Conservation (phyloP, 2,888 invertebrate genomes). For the Drosophila nr. perissopoda region DNA sequence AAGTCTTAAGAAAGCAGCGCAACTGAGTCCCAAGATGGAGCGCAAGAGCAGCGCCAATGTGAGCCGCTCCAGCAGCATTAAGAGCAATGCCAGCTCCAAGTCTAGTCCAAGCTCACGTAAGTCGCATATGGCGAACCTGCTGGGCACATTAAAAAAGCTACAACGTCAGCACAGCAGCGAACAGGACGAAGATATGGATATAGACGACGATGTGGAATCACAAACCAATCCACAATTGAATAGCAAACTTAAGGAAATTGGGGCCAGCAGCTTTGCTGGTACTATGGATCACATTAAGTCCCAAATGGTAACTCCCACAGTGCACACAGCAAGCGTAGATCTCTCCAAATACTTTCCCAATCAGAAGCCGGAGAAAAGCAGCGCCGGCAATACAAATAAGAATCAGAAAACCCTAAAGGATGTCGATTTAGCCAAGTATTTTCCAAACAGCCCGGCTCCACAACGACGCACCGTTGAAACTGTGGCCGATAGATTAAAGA, state of each 20-base stretch:
- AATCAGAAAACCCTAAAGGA: slow-evolving; percentile 84
- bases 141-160: slow-evolving; percentile 76
- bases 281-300: slow-evolving; percentile 84
- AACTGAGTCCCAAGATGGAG: slow-evolving; percentile 53
- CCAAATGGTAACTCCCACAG: slow-evolving; percentile 82
- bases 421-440: slow-evolving; percentile 84
- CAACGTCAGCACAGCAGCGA: slow-evolving; percentile 43
- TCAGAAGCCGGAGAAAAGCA: slow-evolving; percentile 80
- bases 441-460: slow-evolving; percentile 83
- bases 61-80: slow-evolving; percentile 70
- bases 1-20: slow-evolving; percentile 39
- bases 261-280: slow-evolving; percentile 83
- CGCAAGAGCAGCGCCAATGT: slow-evolving; percentile 60
- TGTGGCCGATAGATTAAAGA: slow-evolving; percentile 79
- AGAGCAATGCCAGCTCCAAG: slow-evolving; percentile 63
- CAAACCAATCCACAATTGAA: slow-evolving; percentile 68
- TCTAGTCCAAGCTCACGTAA: slow-evolving; percentile 47
- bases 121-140: slow-evolving; percentile 75
- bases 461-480: slow-evolving; percentile 81
- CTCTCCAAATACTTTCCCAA: slow-evolving; percentile 85
- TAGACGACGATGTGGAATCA: slow-evolving; percentile 71
- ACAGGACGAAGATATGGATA: slow-evolving; percentile 70
- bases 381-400: slow-evolving; percentile 77
- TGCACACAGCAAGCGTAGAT: slow-evolving; percentile 80
- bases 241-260: slow-evolving; percentile 83